A percentile compares a stretch with the other conserved stretches of the same genome.
phyloP scores from a whole-genome alignment of 2,113 vertebrate species.

The Phainopepla nitens region DNA sequence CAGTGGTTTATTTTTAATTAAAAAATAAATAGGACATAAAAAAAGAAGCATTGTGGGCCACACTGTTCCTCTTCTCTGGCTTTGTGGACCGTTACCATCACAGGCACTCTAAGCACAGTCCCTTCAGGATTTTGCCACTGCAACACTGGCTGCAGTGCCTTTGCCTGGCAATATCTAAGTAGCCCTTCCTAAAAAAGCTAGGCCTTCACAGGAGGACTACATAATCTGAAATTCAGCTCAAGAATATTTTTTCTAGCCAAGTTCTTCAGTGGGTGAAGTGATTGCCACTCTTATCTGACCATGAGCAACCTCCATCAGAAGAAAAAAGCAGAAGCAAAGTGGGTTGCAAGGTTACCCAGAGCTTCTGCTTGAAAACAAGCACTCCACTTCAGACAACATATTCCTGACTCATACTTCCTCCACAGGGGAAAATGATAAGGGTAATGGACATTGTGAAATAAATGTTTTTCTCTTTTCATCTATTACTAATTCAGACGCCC shows the following conservation, averaged over 20 bases:
- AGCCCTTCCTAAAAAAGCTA: not conserved
- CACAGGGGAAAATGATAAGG: not conserved
- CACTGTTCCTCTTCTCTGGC: not conserved
- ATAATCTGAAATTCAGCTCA: not conserved
- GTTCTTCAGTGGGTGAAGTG: accelerated
- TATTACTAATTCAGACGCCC: not conserved
- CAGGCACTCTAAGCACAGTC: not conserved
- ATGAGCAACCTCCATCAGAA: not conserved
- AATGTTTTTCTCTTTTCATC: not conserved
- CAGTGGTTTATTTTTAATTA: not conserved
- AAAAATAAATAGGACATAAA: not conserved
- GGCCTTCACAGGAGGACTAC: not conserved
- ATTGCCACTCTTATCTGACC: not conserved
- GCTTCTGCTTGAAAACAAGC: not conserved
- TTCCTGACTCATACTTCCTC: not conserved
- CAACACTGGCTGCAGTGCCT: not conserved
- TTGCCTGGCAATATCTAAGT: not conserved
- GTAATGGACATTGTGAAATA: not conserved
- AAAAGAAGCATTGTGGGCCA: not conserved
- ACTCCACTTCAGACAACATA: not conserved
- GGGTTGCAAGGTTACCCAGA: not conserved
- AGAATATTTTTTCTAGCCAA: not conserved
- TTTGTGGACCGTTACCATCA: not conserved
- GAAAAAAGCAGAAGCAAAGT: not conserved
- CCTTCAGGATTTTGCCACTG: not conserved